Evolutionary conservation across 2,888 invertebrate genomes (phyloP).

Genomic region (Trileptium ribeirensis): DNA sequence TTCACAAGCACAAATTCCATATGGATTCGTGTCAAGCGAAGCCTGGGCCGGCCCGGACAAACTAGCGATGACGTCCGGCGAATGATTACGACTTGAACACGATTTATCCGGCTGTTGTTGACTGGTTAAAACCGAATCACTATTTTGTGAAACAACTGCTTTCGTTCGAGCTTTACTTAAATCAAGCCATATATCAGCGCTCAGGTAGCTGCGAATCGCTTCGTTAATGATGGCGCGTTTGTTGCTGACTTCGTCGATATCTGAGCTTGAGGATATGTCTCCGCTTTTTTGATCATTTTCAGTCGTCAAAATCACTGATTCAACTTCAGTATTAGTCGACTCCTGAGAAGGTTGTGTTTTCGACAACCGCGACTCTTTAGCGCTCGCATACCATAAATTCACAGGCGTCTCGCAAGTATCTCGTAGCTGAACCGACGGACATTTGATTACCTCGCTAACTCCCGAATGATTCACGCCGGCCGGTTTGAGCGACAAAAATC

Average conservation of each 20-base stretch:
- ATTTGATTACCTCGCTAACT: background rate
- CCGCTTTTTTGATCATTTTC: background rate
- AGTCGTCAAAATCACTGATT: background rate
- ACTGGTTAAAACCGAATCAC: background rate
- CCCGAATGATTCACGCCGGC: background rate
- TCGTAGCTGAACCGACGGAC: background rate
- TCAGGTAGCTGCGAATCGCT: background rate
- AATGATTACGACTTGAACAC: background rate
- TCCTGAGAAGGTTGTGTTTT: background rate
- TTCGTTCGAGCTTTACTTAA: background rate
- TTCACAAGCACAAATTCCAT: background rate
- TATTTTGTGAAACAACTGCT: background rate
- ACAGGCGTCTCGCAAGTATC: background rate
- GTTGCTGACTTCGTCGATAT: too few species aligned
- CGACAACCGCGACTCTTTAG: background rate
- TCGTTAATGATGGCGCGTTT: background rate
- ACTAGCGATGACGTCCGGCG: background rate
- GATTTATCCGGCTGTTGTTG: background rate
- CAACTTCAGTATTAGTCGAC: background rate
- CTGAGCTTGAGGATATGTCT: too few species aligned
- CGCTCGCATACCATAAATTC: background rate
- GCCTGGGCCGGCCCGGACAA: background rate
- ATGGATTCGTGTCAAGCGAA: background rate
- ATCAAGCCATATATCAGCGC: background rate
- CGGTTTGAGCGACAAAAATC: background rate